Conservation (phyloP, 2,888 invertebrate genomes). For the Xestia xanthographa region DNA sequence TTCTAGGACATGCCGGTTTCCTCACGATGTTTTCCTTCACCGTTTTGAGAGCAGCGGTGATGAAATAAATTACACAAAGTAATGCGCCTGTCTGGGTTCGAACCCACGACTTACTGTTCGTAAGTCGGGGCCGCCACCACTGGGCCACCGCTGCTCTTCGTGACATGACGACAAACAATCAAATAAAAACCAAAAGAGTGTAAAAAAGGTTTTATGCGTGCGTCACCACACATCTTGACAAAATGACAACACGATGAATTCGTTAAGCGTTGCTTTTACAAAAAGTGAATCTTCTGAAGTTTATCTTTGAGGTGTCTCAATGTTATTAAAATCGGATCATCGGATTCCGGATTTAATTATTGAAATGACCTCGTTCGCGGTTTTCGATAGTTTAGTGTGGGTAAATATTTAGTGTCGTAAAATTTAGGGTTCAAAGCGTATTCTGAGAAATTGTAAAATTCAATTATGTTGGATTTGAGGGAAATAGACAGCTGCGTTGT, state of each 20-base stretch:
- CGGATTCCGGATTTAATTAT: constrained; percentile 54
- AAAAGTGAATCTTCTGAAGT: constrained; percentile 17
- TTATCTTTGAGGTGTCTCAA: background rate
- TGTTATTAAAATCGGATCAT: constrained; percentile 54
- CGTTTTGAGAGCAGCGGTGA: too few relatives aligned
- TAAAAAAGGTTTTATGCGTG: too few relatives aligned
- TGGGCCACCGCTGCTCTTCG: too few relatives aligned
- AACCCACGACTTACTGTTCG: too few relatives aligned
- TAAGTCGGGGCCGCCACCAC: too few relatives aligned
- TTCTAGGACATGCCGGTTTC: too few relatives aligned
- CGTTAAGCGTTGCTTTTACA: background rate
- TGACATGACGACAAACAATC: too few relatives aligned
- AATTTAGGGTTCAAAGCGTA: constrained; percentile 11
- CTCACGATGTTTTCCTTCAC: too few relatives aligned
- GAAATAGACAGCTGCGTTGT: background rate
- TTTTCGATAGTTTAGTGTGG: constrained; percentile 38
- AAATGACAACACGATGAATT: background rate
- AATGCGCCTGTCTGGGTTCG: too few relatives aligned
- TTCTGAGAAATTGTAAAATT: constrained; percentile 14
- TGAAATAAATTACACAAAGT: too few relatives aligned
- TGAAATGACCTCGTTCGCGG: constrained; percentile 45
- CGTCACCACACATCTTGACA: too few relatives aligned
- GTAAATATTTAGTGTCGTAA: constrained; percentile 3
- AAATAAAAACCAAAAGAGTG: too few relatives aligned
- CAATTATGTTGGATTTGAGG: background rate